Evolutionary conservation across 2,888 invertebrate genomes (phyloP), one percentile per base, ranked within the genome.

Genomic region (Thalpophila matura): DNA sequence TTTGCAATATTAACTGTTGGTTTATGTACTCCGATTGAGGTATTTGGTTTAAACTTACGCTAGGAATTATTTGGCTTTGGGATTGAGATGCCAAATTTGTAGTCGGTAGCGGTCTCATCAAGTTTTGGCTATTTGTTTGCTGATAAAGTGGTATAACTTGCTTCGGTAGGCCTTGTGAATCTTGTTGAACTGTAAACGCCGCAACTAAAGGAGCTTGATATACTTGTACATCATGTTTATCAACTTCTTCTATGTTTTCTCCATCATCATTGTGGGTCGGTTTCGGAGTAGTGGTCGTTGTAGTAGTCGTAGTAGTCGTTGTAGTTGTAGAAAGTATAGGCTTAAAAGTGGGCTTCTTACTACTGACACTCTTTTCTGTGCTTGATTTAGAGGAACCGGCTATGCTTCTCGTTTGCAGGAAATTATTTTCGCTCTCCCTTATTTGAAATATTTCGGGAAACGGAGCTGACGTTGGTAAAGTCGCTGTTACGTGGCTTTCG

Each of bases 161-260:
- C 78, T 97, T 97, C 0, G 98, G 97, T n/a, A 96, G 85, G 1
- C 98, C 98, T 26, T 95, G 95, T 72, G 96, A 97, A 83, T 98
- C 98, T 88, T 98, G 97, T 73, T 98, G 97, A 0, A 98, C 97
- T 0, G 98, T 98, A 82, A 98, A 98, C 0, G 98, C 98, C 2
- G 98, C 97, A 0, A 98, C 97, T 61, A 98, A 86, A 0, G 98
- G 98, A 2, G 98, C 98, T 75, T 97, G 96, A 82, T 97, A 97
- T 49, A 98, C 97, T 87, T 98, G 97, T 1, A 98, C 97, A 63
- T 96, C 96, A 63, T 96, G 95, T 83, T 97, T 96, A 80, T 96
- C 95, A 2, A 97, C 96, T 74, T 96, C 96, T 86, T 96, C 96
- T 57, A 96, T 97, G 80, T 96, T 96, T 87, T 96, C 96, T 53